A percentile compares a stretch with the other conserved stretches of the same genome.
Conservation (phyloP, 2,797 vertebrate species). For the Chrosomus eos region DNA sequence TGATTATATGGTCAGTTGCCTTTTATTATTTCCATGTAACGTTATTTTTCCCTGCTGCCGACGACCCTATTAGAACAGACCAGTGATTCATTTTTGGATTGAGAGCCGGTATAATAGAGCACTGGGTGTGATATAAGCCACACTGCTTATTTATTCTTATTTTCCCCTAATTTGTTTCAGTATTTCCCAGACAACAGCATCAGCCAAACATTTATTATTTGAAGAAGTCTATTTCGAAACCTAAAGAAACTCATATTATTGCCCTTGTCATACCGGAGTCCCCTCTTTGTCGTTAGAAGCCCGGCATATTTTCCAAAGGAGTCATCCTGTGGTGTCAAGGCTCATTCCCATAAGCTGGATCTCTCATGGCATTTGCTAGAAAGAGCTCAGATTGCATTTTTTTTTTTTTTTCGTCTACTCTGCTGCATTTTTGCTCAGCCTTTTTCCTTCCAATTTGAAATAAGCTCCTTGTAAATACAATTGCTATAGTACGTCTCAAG, state of each 20-base stretch:
- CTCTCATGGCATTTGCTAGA: slow-evolving; percentile 60
- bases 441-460: slow-evolving; percentile 60
- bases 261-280: slow-evolving; percentile 54
- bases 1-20: slow-evolving; percentile 19
- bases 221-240: slow-evolving; percentile 47
- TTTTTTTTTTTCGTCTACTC: slow-evolving; percentile 39
- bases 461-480: slow-evolving; percentile 60
- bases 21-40: slow-evolving; percentile 6
- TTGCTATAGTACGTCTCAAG: slow-evolving; percentile 59
- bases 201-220: slow-evolving; percentile 55
- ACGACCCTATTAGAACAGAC: slow-evolving; percentile 17
- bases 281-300: slow-evolving; percentile 63
- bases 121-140: slow-evolving; percentile 29
- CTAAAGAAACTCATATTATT: slow-evolving; percentile 55
- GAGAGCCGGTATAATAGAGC: not conserved
- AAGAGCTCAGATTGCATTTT: slow-evolving; percentile 57
- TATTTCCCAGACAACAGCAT: slow-evolving; percentile 48
- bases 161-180: slow-evolving; percentile 50
- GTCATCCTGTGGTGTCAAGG: slow-evolving; percentile 67
- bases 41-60: not conserved
- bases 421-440: slow-evolving; percentile 41
- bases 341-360: slow-evolving; percentile 62
- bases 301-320: slow-evolving; percentile 73
- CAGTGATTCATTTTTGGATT: not conserved
- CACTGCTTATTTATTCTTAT: slow-evolving; percentile 38